These are phyloP conservation scores for Anticlea derivata DNA, from an alignment of 2,888 invertebrate genomes.

Conservation along the genomic window DNA sequence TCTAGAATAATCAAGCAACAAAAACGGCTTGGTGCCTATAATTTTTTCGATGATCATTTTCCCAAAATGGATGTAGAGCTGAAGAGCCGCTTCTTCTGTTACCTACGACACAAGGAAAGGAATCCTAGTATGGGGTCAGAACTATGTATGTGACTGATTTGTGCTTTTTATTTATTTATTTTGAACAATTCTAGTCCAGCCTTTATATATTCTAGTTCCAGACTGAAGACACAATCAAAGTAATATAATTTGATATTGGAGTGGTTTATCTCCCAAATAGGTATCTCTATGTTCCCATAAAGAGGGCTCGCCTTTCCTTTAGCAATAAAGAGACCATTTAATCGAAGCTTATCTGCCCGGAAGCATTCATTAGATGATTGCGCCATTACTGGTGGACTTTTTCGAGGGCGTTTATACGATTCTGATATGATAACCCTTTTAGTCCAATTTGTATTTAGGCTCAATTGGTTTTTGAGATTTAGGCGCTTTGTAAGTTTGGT, in stretches of 20 bases:
- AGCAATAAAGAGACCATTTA: conserved; percentile 82
- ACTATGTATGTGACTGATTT: too few relatives aligned
- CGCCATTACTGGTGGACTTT: conserved; percentile 76
- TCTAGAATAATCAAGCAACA: too few relatives aligned
- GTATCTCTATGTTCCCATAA: conserved; percentile 79
- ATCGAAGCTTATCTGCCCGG: conserved; percentile 83
- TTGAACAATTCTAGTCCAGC: neutral
- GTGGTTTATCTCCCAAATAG: conserved; percentile 58
- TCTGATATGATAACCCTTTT: conserved; percentile 43
- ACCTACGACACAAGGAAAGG: too few relatives aligned
- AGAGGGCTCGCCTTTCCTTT: conserved; percentile 79
- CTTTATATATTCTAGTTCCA: conserved; percentile 3
- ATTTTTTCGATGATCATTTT: too few relatives aligned
- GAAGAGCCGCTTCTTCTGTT: too few relatives aligned
- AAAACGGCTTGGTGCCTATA: too few relatives aligned
- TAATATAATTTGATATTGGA: conserved; percentile 39
- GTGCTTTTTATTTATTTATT: too few relatives aligned
- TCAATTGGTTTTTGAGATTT: neutral
- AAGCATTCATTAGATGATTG: conserved; percentile 85
- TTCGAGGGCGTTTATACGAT: conserved; percentile 51
- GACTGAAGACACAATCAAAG: conserved; percentile 17
- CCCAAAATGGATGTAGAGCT: too few relatives aligned
- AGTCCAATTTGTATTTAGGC: conserved; percentile 6
- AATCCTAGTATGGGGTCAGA: too few relatives aligned
- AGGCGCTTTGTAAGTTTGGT: too few relatives aligned